Percentiles rank a stretch among this genome's conserved stretches.
Evolutionary conservation across 2,888 invertebrate genomes (phyloP).

Genomic region (Lypha dubia): DNA sequence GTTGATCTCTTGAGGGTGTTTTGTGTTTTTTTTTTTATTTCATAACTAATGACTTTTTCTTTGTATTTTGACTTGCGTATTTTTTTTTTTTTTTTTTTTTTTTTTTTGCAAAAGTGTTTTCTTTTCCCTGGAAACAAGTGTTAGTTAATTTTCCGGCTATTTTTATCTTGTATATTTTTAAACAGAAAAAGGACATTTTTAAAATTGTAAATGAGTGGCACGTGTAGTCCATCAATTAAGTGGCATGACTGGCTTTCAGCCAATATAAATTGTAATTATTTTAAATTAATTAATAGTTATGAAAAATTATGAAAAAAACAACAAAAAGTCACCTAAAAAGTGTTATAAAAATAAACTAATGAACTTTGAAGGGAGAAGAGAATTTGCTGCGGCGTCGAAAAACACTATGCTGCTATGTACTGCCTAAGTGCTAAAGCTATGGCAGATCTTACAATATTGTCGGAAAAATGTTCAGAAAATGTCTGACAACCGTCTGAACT

Average conservation of each 20-base stretch:
- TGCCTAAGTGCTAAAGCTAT: no score
- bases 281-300: neutral
- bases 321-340: no score
- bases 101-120: conserved; percentile 11
- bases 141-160: conserved; percentile 10
- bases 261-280: neutral
- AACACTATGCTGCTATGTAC: no score
- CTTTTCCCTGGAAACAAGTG: neutral
- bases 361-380: no score
- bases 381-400: no score
- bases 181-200: neutral
- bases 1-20: conserved; percentile 24
- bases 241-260: neutral
- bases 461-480: no score
- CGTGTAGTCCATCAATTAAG: conserved; percentile 4
- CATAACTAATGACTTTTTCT: neutral
- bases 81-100: neutral
- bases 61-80: no score
- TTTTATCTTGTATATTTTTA: neutral
- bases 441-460: no score
- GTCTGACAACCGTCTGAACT: no score
- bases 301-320: no score
- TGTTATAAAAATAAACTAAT: no score
- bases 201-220: neutral
- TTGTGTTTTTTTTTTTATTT: neutral